These are phyloP conservation scores for Cathartes aura DNA, from an alignment of 2,113 vertebrate genomes.

Conservation along the genomic window DNA sequence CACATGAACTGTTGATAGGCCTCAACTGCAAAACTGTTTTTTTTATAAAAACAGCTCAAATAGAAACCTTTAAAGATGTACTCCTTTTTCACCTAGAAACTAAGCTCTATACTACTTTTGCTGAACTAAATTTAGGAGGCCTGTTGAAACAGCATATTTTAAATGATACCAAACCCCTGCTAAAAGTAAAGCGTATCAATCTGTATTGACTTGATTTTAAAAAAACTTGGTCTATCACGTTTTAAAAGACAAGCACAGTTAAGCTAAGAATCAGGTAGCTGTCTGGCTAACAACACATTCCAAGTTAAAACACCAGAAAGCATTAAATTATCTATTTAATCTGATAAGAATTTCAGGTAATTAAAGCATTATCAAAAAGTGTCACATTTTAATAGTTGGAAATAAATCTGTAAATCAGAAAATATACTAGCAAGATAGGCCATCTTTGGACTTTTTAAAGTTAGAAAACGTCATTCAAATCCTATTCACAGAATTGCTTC, in stretches of 20 bases:
- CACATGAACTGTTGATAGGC: neutral
- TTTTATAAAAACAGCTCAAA: neutral
- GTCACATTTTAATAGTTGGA: neutral
- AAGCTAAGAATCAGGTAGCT: neutral
- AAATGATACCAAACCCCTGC: neutral
- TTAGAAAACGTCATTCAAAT: neutral
- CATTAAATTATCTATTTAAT: neutral
- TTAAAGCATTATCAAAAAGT: neutral
- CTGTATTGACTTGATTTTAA: fast-evolving
- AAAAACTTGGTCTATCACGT: neutral
- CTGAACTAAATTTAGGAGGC: neutral
- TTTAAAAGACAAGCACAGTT: neutral
- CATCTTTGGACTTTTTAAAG: neutral
- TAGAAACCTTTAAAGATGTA: neutral
- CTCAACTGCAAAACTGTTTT: neutral
- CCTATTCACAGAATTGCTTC: neutral
- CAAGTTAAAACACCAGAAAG: neutral
- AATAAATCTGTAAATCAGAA: neutral
- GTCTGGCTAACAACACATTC: neutral
- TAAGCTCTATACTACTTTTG: neutral
- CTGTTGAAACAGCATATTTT: neutral
- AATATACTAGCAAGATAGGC: neutral
- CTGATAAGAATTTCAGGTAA: neutral
- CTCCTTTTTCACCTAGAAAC: neutral
- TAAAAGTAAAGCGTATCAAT: neutral